These are phyloP conservation scores for Magallana angulata DNA, from an alignment of 1,140 invertebrate genomes.

Conservation along the genomic window DNA sequence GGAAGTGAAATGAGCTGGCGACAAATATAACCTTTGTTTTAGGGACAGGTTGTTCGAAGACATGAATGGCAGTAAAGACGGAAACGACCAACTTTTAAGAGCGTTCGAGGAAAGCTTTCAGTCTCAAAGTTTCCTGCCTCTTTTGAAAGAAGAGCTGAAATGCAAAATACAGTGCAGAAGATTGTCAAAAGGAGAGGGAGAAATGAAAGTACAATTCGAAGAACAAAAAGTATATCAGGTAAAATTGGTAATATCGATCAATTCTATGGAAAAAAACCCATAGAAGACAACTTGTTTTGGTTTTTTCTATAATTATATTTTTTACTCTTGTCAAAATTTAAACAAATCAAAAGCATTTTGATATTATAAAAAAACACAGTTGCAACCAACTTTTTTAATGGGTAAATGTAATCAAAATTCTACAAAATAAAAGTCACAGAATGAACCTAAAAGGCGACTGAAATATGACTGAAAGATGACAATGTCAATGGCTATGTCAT, in stretches of 20 bases:
- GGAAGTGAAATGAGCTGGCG: not conserved
- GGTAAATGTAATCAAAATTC: too few species aligned
- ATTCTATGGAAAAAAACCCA: too few species aligned
- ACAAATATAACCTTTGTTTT: not conserved
- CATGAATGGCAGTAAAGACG: not conserved
- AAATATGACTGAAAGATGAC: too few species aligned
- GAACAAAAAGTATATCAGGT: conserved; percentile 13
- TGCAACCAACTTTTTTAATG: too few species aligned
- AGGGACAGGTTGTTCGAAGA: not conserved
- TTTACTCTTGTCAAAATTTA: too few species aligned
- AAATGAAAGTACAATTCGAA: conserved; percentile 31
- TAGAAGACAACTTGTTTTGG: too few species aligned
- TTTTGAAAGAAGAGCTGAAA: conserved; percentile 42
- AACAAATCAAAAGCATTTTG: too few species aligned
- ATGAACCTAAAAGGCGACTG: too few species aligned
- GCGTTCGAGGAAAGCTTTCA: not conserved
- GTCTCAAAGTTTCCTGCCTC: conserved; percentile 6
- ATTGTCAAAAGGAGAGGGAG: not conserved
- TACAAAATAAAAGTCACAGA: too few species aligned
- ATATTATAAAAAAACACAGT: too few species aligned
- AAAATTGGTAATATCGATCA: not conserved
- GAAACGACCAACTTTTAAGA: not conserved
- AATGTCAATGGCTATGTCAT: too few species aligned
- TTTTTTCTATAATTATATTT: too few species aligned
- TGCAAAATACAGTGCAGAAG: conserved; percentile 43